Evolutionary conservation across 1,140 invertebrate species (phyloP).

Genomic region (Pygmarrhopalites habei): DNA sequence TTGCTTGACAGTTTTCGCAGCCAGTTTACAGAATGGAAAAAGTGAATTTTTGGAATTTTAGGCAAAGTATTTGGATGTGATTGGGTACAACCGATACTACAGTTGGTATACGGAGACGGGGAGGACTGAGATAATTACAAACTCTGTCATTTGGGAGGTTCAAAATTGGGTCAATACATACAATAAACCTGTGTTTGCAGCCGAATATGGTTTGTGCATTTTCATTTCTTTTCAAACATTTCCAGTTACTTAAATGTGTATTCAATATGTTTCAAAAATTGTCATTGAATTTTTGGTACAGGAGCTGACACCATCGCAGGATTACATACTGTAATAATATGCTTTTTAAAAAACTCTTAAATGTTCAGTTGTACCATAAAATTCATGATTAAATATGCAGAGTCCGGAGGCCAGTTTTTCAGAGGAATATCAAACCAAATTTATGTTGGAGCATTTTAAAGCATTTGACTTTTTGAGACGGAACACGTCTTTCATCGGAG

Average conservation of each 20-base stretch:
- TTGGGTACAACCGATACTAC: constrained; percentile 57
- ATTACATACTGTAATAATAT: too few species aligned
- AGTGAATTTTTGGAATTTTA: constrained; percentile 40
- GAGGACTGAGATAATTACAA: constrained; percentile 48
- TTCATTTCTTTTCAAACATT: too few species aligned
- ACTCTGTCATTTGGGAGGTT: constrained; percentile 41
- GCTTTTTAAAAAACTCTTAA: too few species aligned
- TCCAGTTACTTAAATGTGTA: too few species aligned
- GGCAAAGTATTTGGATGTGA: constrained; percentile 52
- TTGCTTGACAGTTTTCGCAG: too few species aligned
- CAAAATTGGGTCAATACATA: constrained; percentile 47
- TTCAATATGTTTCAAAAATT: too few species aligned
- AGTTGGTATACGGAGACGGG: constrained; percentile 55
- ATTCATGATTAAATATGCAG: constrained; percentile 43
- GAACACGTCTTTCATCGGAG: constrained; percentile 51
- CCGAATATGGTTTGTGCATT: constrained; percentile 51
- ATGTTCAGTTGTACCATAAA: too few species aligned
- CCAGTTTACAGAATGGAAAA: too few species aligned
- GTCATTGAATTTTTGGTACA: too few species aligned
- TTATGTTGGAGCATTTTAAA: constrained; percentile 51
- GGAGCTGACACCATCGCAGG: too few species aligned
- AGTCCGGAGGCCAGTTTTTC: constrained; percentile 46
- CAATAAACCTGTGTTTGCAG: constrained; percentile 53
- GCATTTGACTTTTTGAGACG: constrained; percentile 50
- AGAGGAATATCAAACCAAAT: constrained; percentile 57